phyloP scores from a whole-genome alignment of 2,888 invertebrate species.

The Gryllus longicercus region DNA sequence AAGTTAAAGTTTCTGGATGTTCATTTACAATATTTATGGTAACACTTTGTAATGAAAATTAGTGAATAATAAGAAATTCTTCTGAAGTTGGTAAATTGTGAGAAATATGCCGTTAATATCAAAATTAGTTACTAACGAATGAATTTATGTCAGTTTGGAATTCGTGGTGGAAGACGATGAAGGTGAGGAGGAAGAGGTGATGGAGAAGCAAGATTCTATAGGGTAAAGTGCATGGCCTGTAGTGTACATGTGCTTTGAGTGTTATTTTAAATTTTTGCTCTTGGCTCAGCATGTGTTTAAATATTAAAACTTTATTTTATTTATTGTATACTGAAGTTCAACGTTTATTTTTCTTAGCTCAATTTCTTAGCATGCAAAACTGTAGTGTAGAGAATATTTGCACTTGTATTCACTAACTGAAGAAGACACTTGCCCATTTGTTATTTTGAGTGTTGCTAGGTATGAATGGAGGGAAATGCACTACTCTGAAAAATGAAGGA shows the following conservation, averaged over 20 bases:
- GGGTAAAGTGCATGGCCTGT: conserved; percentile 26
- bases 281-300: too few species aligned
- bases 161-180: conserved; percentile 27
- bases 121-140: background rate
- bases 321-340: too few species aligned
- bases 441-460: too few species aligned
- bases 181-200: conserved; percentile 21
- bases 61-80: background rate
- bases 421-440: too few species aligned
- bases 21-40: too few species aligned
- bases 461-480: too few species aligned
- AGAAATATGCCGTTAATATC: background rate
- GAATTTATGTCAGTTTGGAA: conserved; percentile 25
- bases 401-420: too few species aligned
- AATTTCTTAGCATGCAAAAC: too few species aligned
- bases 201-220: conserved; percentile 24
- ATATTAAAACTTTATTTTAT: too few species aligned
- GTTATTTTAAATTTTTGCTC: background rate
- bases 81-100: conserved; percentile 18
- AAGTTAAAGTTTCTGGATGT: background rate
- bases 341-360: too few species aligned
- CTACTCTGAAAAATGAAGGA: too few species aligned
- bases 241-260: background rate
- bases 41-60: background rate
- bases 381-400: too few species aligned